A percentile compares a stretch with the other conserved stretches of the same genome.
Conservation (phyloP, 2,888 invertebrate species). For the Lottia gigantea region DNA sequence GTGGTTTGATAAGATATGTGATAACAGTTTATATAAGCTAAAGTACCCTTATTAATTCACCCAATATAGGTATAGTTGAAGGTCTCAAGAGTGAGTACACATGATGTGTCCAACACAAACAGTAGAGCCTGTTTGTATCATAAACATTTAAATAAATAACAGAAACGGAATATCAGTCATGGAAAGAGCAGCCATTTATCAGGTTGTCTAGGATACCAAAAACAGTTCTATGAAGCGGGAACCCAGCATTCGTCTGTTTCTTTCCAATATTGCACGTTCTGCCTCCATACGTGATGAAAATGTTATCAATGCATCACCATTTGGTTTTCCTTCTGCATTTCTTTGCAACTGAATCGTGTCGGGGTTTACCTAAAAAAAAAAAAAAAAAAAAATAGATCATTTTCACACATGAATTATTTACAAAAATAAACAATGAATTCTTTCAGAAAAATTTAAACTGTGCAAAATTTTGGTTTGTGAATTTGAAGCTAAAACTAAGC, state of each 20-base stretch:
- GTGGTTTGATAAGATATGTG: too few relatives aligned
- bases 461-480: too few relatives aligned
- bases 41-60: too few relatives aligned
- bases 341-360: constrained; percentile 70
- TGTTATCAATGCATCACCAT: constrained; percentile 69
- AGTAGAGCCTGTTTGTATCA: too few relatives aligned
- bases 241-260: constrained; percentile 68
- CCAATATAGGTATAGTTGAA: too few relatives aligned
- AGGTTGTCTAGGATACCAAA: constrained; percentile 50
- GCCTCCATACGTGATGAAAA: constrained; percentile 69
- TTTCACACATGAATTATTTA: not conserved
- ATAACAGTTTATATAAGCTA: too few relatives aligned
- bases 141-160: too few relatives aligned
- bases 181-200: not conserved
- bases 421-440: too few relatives aligned
- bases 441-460: not conserved
- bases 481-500: too few relatives aligned
- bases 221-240: constrained; percentile 70
- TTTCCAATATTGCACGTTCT: constrained; percentile 69
- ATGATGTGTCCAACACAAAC: too few relatives aligned
- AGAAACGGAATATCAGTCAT: not conserved
- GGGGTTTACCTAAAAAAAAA: constrained; percentile 66
- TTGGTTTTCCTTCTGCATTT: constrained; percentile 68
- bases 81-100: too few relatives aligned
- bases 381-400: not conserved